Base-by-base conservation (phyloP, 2,888 invertebrate species). In the Apantesis nais region DNA sequence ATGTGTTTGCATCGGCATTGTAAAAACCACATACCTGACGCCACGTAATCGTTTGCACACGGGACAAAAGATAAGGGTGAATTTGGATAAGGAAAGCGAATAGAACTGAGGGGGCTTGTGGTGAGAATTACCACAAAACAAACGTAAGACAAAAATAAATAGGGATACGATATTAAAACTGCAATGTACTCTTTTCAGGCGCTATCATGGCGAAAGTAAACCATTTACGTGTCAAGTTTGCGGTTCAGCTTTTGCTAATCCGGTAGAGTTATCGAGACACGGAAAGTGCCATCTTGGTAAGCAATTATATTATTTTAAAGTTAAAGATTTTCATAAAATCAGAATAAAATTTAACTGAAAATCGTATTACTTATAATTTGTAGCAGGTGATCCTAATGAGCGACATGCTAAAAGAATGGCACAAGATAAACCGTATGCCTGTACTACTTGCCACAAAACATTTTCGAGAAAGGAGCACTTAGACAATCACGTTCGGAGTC, bases 381-480 rank as follows among this genome's bases (percentile, higher is more conserved):
- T 76, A 93, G 94, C 94, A 31, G 93, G 92, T 2, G 94, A 94
- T 67, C 89, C 92, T 9, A 88, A 90, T n/a, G 98, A 98, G 87
- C 96, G 97, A 73, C 97, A 97, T 86, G 97, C 97, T 94, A 98
- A 98, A 89, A 95, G 98, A 66, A 96, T 98, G 88, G 96, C 97
- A 7, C 97, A 97, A 73, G 98, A 98, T 89, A 98, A 98, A 88
- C 98, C 98, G 8, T 98, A 98, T 87, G 97, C 97, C 74, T 98
- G 98, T 92, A 97, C 97, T 31, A 97, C 97, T 85, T 98, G 98
- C 91, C 97, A 97, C 79, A 98, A 98, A 91, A 97, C 97, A 39
- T 98, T 98, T 92, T 97, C 98, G 19, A 96, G 98, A 70, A 98
- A 98, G 89, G 98, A 98, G 88, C 98, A 98, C 89, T 95, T 98